Percentiles rank a stretch among this genome's conserved stretches.
These are phyloP conservation scores for Melipona bicolor DNA, from an alignment of 2,888 invertebrate species.

Conservation along the genomic window DNA sequence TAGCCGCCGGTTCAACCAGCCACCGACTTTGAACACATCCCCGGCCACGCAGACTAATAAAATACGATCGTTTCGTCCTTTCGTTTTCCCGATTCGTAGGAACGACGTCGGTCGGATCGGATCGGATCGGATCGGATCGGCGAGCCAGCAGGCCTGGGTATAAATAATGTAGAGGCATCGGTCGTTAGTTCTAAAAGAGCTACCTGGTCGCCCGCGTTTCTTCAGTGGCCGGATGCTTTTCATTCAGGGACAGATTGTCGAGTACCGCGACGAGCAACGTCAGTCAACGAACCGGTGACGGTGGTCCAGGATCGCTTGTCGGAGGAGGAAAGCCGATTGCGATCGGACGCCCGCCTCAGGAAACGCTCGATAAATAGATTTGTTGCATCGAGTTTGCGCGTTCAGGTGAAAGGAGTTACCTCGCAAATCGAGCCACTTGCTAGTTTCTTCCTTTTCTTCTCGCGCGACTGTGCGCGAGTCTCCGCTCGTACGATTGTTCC, in stretches of 20 bases:
- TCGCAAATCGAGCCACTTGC: not conserved
- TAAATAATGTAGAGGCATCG: slow-evolving; percentile 72
- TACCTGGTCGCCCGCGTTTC: slow-evolving; percentile 55
- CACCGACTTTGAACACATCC: slow-evolving; percentile 16
- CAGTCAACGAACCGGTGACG: slow-evolving; percentile 43
- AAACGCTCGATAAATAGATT: slow-evolving; percentile 34
- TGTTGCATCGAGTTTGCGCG: slow-evolving; percentile 24
- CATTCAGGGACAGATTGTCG: slow-evolving; percentile 68
- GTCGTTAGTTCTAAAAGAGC: slow-evolving; percentile 72
- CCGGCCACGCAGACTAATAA: slow-evolving; percentile 53
- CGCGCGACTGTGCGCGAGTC: not conserved
- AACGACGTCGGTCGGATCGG: slow-evolving; percentile 21
- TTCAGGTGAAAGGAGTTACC: not conserved
- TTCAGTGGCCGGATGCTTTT: slow-evolving; percentile 53
- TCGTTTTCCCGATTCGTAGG: slow-evolving; percentile 68
- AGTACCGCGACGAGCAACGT: slow-evolving; percentile 37
- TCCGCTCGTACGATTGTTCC: not conserved
- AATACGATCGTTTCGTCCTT: slow-evolving; percentile 61
- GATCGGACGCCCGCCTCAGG: slow-evolving; percentile 34
- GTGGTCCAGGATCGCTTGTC: slow-evolving; percentile 53
- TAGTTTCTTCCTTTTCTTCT: not conserved
- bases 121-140: slow-evolving; percentile 54
- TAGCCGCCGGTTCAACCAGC: slow-evolving; percentile 30
- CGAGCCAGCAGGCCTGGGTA: slow-evolving; percentile 51
- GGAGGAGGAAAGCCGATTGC: slow-evolving; percentile 40